phyloP scores from a whole-genome alignment of 2,888 invertebrate species.

The Microchrysa polita region DNA sequence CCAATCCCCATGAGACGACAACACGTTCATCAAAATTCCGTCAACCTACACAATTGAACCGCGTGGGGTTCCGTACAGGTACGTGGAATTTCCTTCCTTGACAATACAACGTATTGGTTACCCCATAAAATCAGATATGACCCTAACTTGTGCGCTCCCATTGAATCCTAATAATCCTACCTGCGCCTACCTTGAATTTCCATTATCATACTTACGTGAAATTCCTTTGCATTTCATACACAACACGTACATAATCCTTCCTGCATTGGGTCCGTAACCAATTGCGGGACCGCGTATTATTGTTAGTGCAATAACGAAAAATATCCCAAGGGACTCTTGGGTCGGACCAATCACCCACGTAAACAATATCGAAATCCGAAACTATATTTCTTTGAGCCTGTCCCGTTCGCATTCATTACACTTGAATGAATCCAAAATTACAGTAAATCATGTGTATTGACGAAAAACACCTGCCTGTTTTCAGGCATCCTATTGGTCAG shows the following conservation, averaged over 20 bases:
- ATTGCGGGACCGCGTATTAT: not conserved
- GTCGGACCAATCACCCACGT: constrained; percentile 21
- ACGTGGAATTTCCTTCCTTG: constrained; percentile 22
- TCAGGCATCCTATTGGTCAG: constrained; percentile 23
- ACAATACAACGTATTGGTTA: constrained; percentile 16
- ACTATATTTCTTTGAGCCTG: constrained; percentile 16
- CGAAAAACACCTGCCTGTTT: constrained; percentile 35
- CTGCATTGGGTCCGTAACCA: constrained; percentile 30
- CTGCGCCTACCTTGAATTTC: constrained; percentile 9
- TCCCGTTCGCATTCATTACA: constrained; percentile 27
- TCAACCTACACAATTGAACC: constrained; percentile 3
- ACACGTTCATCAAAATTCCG: constrained; percentile 4
- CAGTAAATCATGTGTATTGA: constrained; percentile 6
- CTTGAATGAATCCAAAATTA: constrained; percentile 7
- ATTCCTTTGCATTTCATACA: constrained; percentile 31
- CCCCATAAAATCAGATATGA: constrained; percentile 30
- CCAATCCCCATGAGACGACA: not conserved
- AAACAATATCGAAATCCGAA: constrained; percentile 38
- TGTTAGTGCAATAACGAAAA: not conserved
- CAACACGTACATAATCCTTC: constrained; percentile 33
- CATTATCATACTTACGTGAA: constrained; percentile 3
- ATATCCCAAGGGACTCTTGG: constrained; percentile 18
- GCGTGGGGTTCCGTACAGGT: constrained; percentile 16
- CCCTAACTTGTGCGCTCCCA: not conserved
- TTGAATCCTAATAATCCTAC: constrained; percentile 1